phyloP scores from a whole-genome alignment of 2,113 vertebrate genomes.

The Cryptotis parvus region DNA sequence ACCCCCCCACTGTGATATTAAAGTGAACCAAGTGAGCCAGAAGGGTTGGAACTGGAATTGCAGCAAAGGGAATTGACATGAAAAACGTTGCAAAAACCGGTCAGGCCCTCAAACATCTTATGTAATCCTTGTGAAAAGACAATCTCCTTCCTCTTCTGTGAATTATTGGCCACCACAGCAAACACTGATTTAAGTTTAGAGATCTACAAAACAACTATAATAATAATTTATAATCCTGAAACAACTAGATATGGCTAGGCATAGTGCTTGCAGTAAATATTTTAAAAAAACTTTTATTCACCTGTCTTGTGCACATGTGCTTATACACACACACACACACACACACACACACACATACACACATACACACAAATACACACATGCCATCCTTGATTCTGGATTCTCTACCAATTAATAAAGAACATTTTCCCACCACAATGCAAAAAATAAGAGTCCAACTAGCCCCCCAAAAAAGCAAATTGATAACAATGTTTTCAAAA shows the following conservation, averaged over 20 bases:
- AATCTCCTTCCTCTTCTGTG: not conserved
- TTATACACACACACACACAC: not conserved
- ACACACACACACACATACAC: not conserved
- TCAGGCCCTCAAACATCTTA: not conserved
- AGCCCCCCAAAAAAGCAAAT: not conserved
- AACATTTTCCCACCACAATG: not conserved
- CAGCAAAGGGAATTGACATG: not conserved
- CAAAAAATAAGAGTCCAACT: too few relatives aligned
- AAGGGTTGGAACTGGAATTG: not conserved
- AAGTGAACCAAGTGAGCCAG: not conserved
- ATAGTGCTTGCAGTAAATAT: not conserved
- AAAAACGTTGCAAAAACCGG: not conserved
- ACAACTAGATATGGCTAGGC: not conserved
- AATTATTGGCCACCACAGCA: not conserved
- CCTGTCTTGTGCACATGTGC: not conserved
- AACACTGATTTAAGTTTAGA: not conserved
- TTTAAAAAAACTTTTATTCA: not conserved
- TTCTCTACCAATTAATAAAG: slow-evolving; percentile 22
- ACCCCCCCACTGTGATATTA: not conserved
- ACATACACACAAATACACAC: not conserved
- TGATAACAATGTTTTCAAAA: slow-evolving; percentile 22
- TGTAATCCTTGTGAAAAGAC: slow-evolving; percentile 18
- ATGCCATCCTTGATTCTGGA: not conserved
- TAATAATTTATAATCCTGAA: not conserved
- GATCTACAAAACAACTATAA: too few relatives aligned